These are phyloP conservation scores for Taphrorychus bicolor DNA, from an alignment of 2,888 invertebrate species.

Conservation along the genomic window DNA sequence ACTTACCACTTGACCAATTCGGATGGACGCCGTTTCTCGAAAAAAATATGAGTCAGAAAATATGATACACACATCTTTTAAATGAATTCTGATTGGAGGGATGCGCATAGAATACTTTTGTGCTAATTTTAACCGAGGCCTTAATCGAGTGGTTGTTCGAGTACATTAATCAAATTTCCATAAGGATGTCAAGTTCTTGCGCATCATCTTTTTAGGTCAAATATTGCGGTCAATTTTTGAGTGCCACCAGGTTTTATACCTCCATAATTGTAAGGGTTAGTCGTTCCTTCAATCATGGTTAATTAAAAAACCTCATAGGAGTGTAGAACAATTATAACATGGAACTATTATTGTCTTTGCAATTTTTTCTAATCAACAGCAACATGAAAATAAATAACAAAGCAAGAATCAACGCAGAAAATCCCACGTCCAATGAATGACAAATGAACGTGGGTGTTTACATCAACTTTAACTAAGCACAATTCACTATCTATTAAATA, in stretches of 20 bases:
- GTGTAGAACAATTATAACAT: too few species aligned
- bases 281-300: too few species aligned
- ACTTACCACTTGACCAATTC: too few species aligned
- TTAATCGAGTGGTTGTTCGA: neutral
- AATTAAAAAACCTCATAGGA: too few species aligned
- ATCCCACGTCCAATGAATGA: constrained; percentile 8
- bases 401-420: neutral
- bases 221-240: constrained; percentile 24
- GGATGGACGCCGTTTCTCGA: too few species aligned
- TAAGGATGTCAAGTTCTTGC: constrained; percentile 27
- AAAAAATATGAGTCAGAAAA: too few species aligned
- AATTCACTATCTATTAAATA: neutral
- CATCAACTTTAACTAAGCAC: neutral
- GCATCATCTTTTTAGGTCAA: constrained; percentile 31
- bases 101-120: too few species aligned
- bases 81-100: too few species aligned
- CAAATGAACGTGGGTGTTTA: constrained; percentile 21
- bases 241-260: constrained; percentile 2
- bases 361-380: neutral
- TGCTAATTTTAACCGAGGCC: neutral
- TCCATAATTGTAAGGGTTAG: neutral
- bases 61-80: too few species aligned
- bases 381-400: neutral
- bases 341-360: too few species aligned
- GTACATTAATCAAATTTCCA: constrained; percentile 7